Conservation (phyloP, 2,888 invertebrate species). For the Lasioglossum pauxillum region DNA sequence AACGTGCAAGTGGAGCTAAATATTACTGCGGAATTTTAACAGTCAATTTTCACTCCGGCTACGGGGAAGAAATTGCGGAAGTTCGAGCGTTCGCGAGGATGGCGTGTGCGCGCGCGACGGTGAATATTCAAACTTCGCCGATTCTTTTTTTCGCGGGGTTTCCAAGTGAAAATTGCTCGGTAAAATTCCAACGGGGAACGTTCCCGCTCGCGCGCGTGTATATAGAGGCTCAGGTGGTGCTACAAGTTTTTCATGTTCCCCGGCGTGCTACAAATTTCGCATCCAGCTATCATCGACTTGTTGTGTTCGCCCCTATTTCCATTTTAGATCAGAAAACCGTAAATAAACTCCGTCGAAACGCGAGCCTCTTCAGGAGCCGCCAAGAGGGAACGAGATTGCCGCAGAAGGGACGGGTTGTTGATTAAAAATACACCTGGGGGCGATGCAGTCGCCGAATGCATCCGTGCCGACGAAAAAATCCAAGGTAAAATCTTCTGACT, state of each 20-base stretch:
- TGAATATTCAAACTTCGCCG: conserved; percentile 36
- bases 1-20: conserved; percentile 14
- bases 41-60: conserved; percentile 38
- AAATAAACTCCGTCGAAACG: neutral
- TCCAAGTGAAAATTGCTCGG: conserved; percentile 22
- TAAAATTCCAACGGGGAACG: neutral
- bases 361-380: neutral
- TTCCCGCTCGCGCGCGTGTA: neutral
- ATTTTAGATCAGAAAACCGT: conserved; percentile 2
- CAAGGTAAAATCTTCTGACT: neutral
- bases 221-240: neutral
- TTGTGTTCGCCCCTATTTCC: neutral
- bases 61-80: conserved; percentile 37
- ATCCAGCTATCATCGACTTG: conserved; percentile 12
- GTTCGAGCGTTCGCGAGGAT: conserved; percentile 16
- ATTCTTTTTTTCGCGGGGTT: conserved; percentile 17
- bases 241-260: neutral
- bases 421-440: neutral
- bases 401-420: neutral
- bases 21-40: conserved; percentile 41
- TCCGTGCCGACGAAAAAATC: conserved; percentile 6
- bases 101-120: conserved; percentile 9
- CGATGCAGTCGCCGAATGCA: neutral
- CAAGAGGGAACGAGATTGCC: neutral
- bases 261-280: neutral